Percentiles rank a stretch among this genome's conserved stretches.
Evolutionary conservation across 2,888 invertebrate species (phyloP).

Genomic region (Plemyria rubiginata): DNA sequence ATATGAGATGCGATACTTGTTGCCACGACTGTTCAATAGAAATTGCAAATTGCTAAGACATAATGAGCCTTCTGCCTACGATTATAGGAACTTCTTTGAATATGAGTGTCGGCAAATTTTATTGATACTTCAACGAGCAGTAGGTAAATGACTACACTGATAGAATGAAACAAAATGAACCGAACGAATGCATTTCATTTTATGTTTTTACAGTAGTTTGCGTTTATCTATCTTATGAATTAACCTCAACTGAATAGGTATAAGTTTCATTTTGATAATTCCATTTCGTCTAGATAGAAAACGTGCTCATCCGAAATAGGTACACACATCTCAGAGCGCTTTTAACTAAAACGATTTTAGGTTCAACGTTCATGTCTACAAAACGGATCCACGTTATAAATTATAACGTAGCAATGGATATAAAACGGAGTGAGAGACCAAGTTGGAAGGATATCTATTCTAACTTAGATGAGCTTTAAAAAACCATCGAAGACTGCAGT

Average conservation of each 20-base stretch:
- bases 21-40: slow-evolving; percentile 19
- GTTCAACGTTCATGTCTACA: no score
- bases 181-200: slow-evolving; percentile 4
- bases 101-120: not conserved
- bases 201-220: not conserved
- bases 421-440: no score
- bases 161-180: slow-evolving; percentile 12
- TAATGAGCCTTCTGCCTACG: slow-evolving; percentile 2
- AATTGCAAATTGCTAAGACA: slow-evolving; percentile 7
- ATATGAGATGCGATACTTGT: slow-evolving; percentile 32
- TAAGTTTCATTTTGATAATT: not conserved
- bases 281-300: not conserved
- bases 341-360: no score
- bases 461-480: no score
- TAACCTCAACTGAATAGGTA: not conserved
- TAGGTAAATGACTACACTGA: slow-evolving; percentile 7
- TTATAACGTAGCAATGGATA: no score
- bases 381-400: no score
- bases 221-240: slow-evolving; percentile 1
- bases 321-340: no score
- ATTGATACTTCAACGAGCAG: slow-evolving; percentile 15
- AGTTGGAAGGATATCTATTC: no score
- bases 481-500: not conserved
- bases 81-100: not conserved
- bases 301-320: not conserved